Percentiles rank a stretch among this genome's conserved stretches.
Conservation (phyloP, 1,140 invertebrate species). For the Bombus terrestris region DNA sequence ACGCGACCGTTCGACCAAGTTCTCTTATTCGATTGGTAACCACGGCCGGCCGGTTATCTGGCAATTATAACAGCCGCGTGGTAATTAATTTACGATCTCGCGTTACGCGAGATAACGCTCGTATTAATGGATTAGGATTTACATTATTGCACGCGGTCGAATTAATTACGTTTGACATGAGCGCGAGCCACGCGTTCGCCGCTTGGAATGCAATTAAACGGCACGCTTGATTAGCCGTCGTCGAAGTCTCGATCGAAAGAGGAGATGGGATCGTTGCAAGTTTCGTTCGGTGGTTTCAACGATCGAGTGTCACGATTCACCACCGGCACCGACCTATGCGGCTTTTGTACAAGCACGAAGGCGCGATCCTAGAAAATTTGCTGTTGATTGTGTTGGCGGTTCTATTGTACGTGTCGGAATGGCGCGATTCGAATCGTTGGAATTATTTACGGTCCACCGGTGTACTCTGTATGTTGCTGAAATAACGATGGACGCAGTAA, state of each 20-base stretch:
- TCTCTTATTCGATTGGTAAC: conserved; percentile 4
- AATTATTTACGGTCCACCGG: neutral
- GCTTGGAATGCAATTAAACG: conserved; percentile 39
- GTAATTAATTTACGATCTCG: conserved; percentile 35
- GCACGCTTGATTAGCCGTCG: conserved; percentile 26
- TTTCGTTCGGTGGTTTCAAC: conserved; percentile 14
- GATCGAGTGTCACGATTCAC: neutral
- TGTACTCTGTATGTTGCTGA: neutral
- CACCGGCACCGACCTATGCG: too few relatives aligned
- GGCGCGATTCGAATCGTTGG: neutral
- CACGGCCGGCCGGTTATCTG: neutral
- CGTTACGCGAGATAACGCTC: conserved; percentile 30
- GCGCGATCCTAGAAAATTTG: conserved; percentile 29
- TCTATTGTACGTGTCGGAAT: neutral
- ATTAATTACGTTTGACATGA: conserved; percentile 18
- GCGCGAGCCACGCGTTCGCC: neutral
- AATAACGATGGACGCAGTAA: neutral
- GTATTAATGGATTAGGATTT: conserved; percentile 51
- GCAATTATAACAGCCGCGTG: conserved; percentile 9
- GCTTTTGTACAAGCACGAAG: neutral
- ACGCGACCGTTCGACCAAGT: neutral
- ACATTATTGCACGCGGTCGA: conserved; percentile 31
- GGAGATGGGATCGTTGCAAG: neutral
- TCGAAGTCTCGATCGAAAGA: neutral
- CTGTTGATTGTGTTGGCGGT: neutral